Conservation (phyloP, 2,113 vertebrate species). For the Myiozetetes cayanensis region DNA sequence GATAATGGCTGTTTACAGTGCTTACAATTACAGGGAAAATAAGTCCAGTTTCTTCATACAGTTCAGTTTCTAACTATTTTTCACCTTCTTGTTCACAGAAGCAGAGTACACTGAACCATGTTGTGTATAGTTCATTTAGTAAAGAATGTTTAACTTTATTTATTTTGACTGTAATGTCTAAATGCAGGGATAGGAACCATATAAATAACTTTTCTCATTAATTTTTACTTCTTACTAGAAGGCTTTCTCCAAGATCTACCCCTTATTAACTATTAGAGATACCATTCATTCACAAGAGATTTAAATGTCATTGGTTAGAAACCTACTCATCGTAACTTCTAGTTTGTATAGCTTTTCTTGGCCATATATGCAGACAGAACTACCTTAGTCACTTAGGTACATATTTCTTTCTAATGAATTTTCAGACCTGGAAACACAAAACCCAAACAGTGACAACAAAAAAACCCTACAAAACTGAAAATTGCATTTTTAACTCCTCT, state of each 20-base stretch:
- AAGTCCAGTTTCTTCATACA: background rate
- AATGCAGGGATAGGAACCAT: background rate
- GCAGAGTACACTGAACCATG: background rate
- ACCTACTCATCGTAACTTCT: background rate
- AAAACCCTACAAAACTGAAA: fast-evolving
- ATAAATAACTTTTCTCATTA: background rate
- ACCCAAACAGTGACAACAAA: fast-evolving
- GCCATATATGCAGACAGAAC: background rate
- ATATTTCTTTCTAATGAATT: background rate
- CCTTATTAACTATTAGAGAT: background rate
- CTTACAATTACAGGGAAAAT: background rate
- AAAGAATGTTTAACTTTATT: background rate
- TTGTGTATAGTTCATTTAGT: background rate
- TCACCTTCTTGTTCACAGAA: background rate
- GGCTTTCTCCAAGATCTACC: background rate
- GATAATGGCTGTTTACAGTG: background rate
- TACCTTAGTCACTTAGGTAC: background rate
- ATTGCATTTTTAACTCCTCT: background rate
- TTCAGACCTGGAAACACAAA: background rate
- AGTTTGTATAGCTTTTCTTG: background rate
- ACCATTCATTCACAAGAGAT: background rate
- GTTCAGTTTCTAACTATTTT: background rate
- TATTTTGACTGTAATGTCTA: background rate
- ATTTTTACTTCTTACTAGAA: background rate
- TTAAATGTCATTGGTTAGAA: background rate